These are phyloP conservation scores for Trematocara nigrifrons DNA, from an alignment of 2,113 vertebrate genomes.

Conservation along the genomic window DNA sequence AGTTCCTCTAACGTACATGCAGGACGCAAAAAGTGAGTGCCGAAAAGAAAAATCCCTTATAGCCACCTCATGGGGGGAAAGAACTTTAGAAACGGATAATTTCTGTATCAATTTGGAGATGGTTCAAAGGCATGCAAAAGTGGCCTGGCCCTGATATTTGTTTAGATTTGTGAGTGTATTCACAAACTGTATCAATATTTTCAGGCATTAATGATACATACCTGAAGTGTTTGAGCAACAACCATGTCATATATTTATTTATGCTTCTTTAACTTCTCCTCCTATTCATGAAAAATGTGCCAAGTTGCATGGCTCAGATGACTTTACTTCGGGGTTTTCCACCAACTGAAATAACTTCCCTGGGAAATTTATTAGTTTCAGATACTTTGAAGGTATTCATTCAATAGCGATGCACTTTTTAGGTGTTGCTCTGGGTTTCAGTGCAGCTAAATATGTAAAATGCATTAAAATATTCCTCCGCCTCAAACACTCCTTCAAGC, in stretches of 20 bases:
- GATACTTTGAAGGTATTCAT: not conserved
- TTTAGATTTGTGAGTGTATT: not conserved
- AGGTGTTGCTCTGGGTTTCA: not conserved
- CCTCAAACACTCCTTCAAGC: not conserved
- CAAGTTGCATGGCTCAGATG: not conserved
- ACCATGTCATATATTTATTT: not conserved
- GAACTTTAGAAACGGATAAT: slow-evolving; percentile 38
- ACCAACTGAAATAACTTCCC: not conserved
- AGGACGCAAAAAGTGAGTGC: not conserved
- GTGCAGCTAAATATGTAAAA: not conserved
- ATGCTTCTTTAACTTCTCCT: not conserved
- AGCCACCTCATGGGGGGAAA: slow-evolving; percentile 26
- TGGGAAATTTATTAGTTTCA: not conserved
- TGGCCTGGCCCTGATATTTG: slow-evolving; percentile 55
- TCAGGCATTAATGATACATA: not conserved
- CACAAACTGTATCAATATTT: not conserved
- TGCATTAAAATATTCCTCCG: not conserved
- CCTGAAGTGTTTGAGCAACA: not conserved
- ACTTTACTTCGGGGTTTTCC: not conserved
- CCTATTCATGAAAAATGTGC: not conserved
- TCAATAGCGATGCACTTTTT: not conserved
- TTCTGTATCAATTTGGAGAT: slow-evolving; percentile 63
- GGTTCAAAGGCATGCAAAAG: slow-evolving; percentile 38
- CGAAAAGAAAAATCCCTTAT: slow-evolving; percentile 37
- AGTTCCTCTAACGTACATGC: not conserved